A percentile compares a stretch with the other conserved stretches of the same genome.
Conservation (phyloP, 1,140 invertebrate species). For the Achroia grisella region DNA sequence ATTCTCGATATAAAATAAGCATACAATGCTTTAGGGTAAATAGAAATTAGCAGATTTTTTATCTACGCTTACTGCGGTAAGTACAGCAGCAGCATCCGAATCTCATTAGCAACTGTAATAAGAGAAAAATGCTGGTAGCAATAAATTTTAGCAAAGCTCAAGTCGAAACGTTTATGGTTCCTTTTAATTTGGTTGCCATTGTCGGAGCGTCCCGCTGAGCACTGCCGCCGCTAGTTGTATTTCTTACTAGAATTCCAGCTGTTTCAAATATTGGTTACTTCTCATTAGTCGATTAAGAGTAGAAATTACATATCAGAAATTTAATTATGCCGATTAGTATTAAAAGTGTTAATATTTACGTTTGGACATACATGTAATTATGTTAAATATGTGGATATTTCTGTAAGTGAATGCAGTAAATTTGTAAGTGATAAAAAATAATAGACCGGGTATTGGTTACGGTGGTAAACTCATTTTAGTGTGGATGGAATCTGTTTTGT, state of each 20-base stretch:
- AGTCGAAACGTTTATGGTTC: constrained; percentile 67
- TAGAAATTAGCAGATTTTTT: constrained; percentile 42
- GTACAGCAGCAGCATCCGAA: constrained; percentile 62
- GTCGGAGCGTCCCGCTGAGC: constrained; percentile 61
- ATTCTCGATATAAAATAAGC: too few species aligned
- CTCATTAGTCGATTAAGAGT: constrained; percentile 64
- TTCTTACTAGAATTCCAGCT: constrained; percentile 65
- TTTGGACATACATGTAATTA: not conserved
- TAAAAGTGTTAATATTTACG: not conserved
- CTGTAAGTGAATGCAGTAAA: too few species aligned
- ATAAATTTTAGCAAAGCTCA: constrained; percentile 70
- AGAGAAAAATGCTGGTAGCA: constrained; percentile 59
- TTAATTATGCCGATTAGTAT: not conserved
- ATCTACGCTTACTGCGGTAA: constrained; percentile 42
- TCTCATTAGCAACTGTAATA: constrained; percentile 67
- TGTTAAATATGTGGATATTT: too few species aligned
- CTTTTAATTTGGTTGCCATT: constrained; percentile 71
- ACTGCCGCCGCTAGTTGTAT: constrained; percentile 36
- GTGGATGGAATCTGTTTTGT: constrained; percentile 36
- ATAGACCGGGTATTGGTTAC: constrained; percentile 49
- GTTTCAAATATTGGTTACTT: constrained; percentile 61
- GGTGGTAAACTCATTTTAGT: constrained; percentile 53
- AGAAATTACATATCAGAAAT: constrained; percentile 37
- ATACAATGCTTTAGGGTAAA: constrained; percentile 7
- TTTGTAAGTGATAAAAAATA: constrained; percentile 49